Base-by-base conservation (phyloP, 2,797 vertebrate species). In the Acanthurus lineatus region DNA sequence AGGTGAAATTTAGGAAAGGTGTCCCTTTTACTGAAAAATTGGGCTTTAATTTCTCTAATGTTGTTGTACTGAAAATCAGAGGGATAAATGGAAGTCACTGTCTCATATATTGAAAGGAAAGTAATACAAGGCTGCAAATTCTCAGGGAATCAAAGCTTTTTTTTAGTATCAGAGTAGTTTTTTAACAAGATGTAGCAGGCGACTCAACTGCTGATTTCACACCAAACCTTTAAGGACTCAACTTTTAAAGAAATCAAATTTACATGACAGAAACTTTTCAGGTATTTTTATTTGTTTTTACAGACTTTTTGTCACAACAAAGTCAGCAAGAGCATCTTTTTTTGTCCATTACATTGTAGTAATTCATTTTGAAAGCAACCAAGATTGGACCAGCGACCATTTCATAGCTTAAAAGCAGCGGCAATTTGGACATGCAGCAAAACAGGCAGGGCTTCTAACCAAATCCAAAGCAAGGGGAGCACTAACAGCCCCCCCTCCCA, bases 301-400 rank as follows among this genome's bases (percentile, higher is more conserved):
- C 93, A 94, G 91, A 93, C 92, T 91, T 94, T 89, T 93, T 92
- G 92, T 94, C 93, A 96, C 94, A 95, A 95, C 89, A 91, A 95
- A 93, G 93, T 92, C 93, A 95, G 91, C 91, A 88, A 88, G 90
- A 94, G 91, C 91, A 75, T 90, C 59, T 88, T 88, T 84, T 82
- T 90, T 77, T 79, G 60, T 89, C 88, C 76, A 81, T 92, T 92
- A 90, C 83, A 89, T 67, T 76, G 75, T 87, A 87, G 81, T 82
- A 86, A 81, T 73, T 89, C 44, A 73, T 32, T 91, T 90, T 86
- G 28, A 91, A 93, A 93, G 93, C 90, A 92, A 93, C 87, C 78
- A 51, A 91, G 86, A 87, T 74, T 86, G 69, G 79, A 89, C 82
- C 86, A 81, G 88, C 76, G 44, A 87, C 82, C 81, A 40, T 88